These are phyloP conservation scores for Stenurella melanura DNA, from an alignment of 2,888 invertebrate species.

Conservation along the genomic window DNA sequence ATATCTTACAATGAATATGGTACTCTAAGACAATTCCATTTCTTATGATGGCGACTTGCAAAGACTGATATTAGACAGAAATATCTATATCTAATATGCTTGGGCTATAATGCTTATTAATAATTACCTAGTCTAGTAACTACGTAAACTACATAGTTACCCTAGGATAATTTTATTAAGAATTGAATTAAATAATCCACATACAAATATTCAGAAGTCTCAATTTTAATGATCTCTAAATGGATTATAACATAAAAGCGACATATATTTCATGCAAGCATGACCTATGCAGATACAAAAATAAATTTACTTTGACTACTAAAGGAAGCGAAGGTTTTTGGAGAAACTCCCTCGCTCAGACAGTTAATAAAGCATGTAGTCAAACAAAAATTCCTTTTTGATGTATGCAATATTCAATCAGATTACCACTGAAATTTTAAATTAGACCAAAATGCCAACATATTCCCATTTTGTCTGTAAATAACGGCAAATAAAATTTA, in stretches of 20 bases:
- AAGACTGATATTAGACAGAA: too few relatives aligned
- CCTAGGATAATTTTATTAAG: too few relatives aligned
- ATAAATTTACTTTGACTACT: neutral
- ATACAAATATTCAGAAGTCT: neutral
- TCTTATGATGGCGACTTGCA: too few relatives aligned
- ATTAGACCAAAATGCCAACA: constrained; percentile 37
- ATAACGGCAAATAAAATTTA: constrained; percentile 30
- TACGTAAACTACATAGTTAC: too few relatives aligned
- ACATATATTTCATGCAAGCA: neutral
- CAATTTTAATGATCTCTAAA: neutral
- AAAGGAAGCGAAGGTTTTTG: constrained; percentile 15
- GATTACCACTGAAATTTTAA: constrained; percentile 45
- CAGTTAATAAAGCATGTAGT: constrained; percentile 42
- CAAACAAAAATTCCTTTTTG: constrained; percentile 44
- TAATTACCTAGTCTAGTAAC: too few relatives aligned
- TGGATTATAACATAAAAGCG: neutral
- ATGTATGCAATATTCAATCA: constrained; percentile 37
- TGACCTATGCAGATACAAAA: neutral
- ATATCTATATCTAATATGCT: too few relatives aligned
- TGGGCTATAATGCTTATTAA: too few relatives aligned
- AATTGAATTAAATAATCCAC: too few relatives aligned
- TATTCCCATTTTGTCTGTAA: constrained; percentile 23
- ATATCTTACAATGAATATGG: too few relatives aligned
- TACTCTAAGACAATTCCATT: too few relatives aligned
- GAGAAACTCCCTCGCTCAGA: constrained; percentile 24